Conservation (phyloP, 2,888 invertebrate genomes). For the Fragum sueziense region DNA sequence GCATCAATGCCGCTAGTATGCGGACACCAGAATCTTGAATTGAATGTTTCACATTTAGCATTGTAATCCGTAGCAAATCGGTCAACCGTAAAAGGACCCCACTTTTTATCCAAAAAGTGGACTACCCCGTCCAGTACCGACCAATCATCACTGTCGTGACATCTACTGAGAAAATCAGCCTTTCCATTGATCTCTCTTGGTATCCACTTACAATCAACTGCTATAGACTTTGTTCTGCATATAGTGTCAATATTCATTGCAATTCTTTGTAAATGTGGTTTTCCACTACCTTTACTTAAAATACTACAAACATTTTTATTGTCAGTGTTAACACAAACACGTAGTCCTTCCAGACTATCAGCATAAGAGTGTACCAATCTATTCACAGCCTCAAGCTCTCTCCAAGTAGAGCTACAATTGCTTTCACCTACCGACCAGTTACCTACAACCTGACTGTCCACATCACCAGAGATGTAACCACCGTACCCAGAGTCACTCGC, state of each 20-base stretch:
- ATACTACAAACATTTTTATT: constrained; percentile 49
- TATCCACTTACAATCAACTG: constrained; percentile 48
- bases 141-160: constrained; percentile 51
- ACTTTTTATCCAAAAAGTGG: constrained; percentile 31
- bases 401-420: constrained; percentile 52
- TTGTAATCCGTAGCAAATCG: constrained; percentile 46
- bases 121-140: constrained; percentile 41
- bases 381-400: constrained; percentile 49
- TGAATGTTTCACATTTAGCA: constrained; percentile 40
- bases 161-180: constrained; percentile 51
- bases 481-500: constrained; percentile 41
- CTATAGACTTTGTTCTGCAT: constrained; percentile 33
- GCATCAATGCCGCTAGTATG: constrained; percentile 10
- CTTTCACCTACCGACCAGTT: constrained; percentile 37
- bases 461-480: constrained; percentile 30
- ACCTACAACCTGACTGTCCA: constrained; percentile 33
- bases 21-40: constrained; percentile 31
- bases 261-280: constrained; percentile 42
- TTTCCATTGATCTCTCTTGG: constrained; percentile 38
- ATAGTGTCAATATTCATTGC: constrained; percentile 34
- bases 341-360: constrained; percentile 27
- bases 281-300: constrained; percentile 39
- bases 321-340: constrained; percentile 38
- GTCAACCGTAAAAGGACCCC: constrained; percentile 49
- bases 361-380: constrained; percentile 26